Evolutionary conservation across 30 jellyfish, hydroid and myxozoan genomes (phyloP), one percentile per base, ranked within the genome.

Genomic region (Hydractinia symbiolongicarpus): DNA sequence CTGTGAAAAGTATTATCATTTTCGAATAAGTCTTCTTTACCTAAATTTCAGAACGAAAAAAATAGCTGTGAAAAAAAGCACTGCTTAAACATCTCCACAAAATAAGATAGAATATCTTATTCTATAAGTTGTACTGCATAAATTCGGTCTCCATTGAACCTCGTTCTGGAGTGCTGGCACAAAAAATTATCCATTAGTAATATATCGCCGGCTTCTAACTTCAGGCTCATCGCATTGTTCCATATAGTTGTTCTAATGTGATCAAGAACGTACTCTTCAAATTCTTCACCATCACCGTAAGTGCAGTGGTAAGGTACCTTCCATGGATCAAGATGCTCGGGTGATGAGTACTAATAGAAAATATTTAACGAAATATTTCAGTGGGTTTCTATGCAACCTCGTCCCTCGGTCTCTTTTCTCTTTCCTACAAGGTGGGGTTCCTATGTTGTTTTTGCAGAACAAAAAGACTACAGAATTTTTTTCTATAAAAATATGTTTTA

Each of bases 271-370:
- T 70, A 54, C 9, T 54, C 57, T 73, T 82, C 90, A 9, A 82
- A 72, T 49, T 82, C 90, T 17, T 57, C 88, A 50, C 90, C 90
- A 51, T 82, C 90, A 0, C 90, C 90, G 49, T 82, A 82, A 17
- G 73, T 17, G 62, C 90, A 82, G 79, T 82, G 90, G 62, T 1
- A 82, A 49, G 64, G 88, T 52, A 15, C 55, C 17, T 75, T 67
- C 6, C 54, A 1, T 51, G 88, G 68, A 8, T 52, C 21, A 14
- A 58, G 19, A 58, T 58, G 3, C 19, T 58, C 17, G 17, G 17
- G 15, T 2, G 69, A 11, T 13, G 19, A 13, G 19, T 58, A 58
- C 69, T 58, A 58, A 58, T 16, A 58, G 0, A 13, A 58, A 58
- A 58, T 16, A 58, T 11, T 13, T 58, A 3, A 58, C 17, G 19